Conservation (phyloP, 53 echinoderm and acorn worm genomes). For the Glandiceps talaboti region DNA sequence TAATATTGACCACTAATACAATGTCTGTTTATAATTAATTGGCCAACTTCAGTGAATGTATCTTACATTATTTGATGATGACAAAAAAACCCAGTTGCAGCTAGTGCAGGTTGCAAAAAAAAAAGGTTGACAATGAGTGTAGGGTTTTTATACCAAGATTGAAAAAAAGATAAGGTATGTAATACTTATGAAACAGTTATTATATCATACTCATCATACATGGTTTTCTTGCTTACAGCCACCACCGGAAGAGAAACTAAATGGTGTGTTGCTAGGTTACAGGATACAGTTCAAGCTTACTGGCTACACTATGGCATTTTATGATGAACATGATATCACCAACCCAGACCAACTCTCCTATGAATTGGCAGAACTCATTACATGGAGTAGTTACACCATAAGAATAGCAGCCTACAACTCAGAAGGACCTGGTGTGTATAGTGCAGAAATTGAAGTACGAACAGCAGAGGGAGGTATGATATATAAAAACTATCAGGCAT, state of each 20-base stretch:
- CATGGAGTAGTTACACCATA: constrained; percentile 75
- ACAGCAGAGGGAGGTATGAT: constrained; percentile 69
- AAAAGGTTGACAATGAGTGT: no score
- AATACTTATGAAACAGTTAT: no score
- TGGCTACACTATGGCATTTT: constrained; percentile 38
- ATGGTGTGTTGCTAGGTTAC: constrained; percentile 68
- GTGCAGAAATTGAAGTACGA: constrained; percentile 42
- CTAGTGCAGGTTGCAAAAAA: no score
- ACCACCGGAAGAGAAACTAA: constrained; percentile 76
- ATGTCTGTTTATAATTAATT: no score
- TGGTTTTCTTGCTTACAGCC: constrained; percentile 42
- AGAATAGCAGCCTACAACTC: constrained; percentile 75
- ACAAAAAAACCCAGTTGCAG: no score
- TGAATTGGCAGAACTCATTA: constrained; percentile 45
- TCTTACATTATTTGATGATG: no score
- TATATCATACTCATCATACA: no score
- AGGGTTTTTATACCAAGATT: no score
- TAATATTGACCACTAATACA: no score
- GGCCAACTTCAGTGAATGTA: no score
- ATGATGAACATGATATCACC: constrained; percentile 42
- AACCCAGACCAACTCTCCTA: constrained; percentile 57
- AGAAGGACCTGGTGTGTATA: constrained; percentile 66
- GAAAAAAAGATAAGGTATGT: no score
- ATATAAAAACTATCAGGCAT: no score
- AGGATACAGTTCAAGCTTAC: constrained; percentile 54